Percentiles rank a stretch among this genome's conserved stretches.
These are phyloP conservation scores for Netelia melanura DNA, from an alignment of 2,888 invertebrate species.

Conservation along the genomic window DNA sequence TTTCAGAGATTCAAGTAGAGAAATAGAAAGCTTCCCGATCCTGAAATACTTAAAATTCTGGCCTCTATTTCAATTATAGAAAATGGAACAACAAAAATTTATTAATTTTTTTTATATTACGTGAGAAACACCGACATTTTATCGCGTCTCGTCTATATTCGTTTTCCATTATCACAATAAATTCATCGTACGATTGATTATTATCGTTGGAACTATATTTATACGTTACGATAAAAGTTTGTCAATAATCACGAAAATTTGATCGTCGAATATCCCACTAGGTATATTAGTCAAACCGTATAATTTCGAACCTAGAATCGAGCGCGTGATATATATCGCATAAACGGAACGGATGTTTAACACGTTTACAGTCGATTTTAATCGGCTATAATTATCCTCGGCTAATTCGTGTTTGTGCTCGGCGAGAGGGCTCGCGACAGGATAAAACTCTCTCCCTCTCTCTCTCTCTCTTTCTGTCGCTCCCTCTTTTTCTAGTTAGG, in stretches of 20 bases:
- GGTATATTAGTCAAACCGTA: constrained; percentile 12
- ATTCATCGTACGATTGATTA: constrained; percentile 1
- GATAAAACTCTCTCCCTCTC: constrained; percentile 23
- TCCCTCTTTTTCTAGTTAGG: constrained; percentile 21
- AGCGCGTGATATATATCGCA: neutral
- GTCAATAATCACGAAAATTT: neutral
- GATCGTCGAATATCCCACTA: neutral
- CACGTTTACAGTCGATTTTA: constrained; percentile 63
- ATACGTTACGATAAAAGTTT: neutral
- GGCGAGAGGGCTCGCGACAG: constrained; percentile 35
- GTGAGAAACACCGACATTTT: too few relatives aligned
- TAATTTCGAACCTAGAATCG: neutral
- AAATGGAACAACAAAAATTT: too few relatives aligned
- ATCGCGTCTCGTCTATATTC: neutral
- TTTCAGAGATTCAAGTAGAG: too few relatives aligned
- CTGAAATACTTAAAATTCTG: too few relatives aligned
- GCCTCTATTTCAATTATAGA: too few relatives aligned
- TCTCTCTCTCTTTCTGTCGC: neutral
- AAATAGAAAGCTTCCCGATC: too few relatives aligned
- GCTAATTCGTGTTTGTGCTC: constrained; percentile 66
- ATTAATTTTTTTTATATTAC: too few relatives aligned
- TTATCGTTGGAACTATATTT: neutral
- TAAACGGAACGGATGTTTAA: constrained; percentile 55
- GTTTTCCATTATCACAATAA: neutral
- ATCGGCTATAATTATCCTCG: constrained; percentile 67